These are phyloP conservation scores for Aporophyla nigra DNA, from an alignment of 2,888 invertebrate genomes.

Conservation along the genomic window DNA sequence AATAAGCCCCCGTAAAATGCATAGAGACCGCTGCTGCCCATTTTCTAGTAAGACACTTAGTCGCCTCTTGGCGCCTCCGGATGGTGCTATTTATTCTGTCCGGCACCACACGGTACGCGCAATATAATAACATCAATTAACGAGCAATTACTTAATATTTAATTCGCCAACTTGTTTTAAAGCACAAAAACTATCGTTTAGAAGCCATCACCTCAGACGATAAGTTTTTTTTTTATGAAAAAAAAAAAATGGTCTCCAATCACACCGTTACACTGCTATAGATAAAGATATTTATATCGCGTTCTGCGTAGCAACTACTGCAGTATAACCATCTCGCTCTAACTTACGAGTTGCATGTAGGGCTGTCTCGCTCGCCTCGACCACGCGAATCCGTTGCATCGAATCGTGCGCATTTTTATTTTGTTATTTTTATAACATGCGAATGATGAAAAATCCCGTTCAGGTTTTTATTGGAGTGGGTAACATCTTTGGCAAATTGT, in stretches of 20 bases:
- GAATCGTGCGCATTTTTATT: conserved; percentile 58
- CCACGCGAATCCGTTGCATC: conserved; percentile 31
- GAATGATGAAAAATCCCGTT: conserved; percentile 36
- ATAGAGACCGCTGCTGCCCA: too few relatives aligned
- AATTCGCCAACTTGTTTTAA: neutral
- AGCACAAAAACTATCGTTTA: conserved; percentile 2
- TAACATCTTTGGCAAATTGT: conserved; percentile 1
- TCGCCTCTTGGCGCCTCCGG: too few relatives aligned
- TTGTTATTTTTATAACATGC: conserved; percentile 48
- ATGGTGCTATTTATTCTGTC: too few relatives aligned
- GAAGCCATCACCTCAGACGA: conserved; percentile 11
- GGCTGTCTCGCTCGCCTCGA: conserved; percentile 7
- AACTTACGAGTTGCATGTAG: neutral
- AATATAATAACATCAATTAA: neutral
- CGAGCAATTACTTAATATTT: neutral
- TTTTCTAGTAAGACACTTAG: too few relatives aligned
- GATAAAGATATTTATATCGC: conserved; percentile 44
- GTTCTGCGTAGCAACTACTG: conserved; percentile 45
- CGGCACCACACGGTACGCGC: too few relatives aligned
- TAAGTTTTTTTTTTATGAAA: conserved; percentile 13
- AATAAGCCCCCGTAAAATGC: too few relatives aligned
- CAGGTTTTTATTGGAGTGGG: conserved; percentile 11
- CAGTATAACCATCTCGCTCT: conserved; percentile 40
- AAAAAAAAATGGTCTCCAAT: conserved; percentile 33
- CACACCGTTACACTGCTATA: conserved; percentile 30